A percentile compares a stretch with the other conserved stretches of the same genome.
Conservation (phyloP, 1,140 invertebrate species). For the Drosophila saltans region DNA sequence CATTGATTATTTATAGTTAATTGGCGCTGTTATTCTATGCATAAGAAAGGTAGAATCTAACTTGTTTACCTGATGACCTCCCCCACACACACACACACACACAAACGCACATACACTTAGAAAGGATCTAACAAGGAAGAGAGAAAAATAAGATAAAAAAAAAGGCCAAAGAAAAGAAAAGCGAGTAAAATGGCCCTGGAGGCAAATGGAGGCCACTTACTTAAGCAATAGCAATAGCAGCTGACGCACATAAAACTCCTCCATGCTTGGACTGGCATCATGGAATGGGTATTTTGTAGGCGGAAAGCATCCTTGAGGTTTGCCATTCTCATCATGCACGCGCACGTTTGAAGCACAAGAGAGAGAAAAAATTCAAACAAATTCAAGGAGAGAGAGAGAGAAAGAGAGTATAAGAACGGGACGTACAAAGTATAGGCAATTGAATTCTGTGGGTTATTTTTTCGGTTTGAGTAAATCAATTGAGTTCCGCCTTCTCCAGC, state of each 20-base stretch:
- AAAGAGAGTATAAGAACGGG: constrained; percentile 5
- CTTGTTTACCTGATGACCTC: constrained; percentile 37
- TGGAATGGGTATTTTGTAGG: neutral
- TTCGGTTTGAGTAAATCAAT: constrained; percentile 71
- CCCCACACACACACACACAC: constrained; percentile 16
- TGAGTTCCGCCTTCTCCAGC: constrained; percentile 28
- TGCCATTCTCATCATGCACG: constrained; percentile 49
- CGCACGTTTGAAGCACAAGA: constrained; percentile 32
- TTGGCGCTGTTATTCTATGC: constrained; percentile 42
- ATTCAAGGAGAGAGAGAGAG: neutral
- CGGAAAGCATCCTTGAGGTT: constrained; percentile 50
- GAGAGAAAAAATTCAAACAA: constrained; percentile 9
- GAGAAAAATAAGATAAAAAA: constrained; percentile 34
- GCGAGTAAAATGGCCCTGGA: constrained; percentile 11
- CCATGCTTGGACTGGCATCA: constrained; percentile 19
- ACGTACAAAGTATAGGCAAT: constrained; percentile 39
- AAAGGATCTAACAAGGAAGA: constrained; percentile 7
- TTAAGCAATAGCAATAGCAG: constrained; percentile 42
- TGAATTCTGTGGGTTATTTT: constrained; percentile 45
- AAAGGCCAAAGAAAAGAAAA: constrained; percentile 21
- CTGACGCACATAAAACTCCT: constrained; percentile 65
- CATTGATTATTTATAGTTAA: constrained; percentile 65
- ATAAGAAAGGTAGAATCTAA: constrained; percentile 24
- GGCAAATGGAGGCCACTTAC: constrained; percentile 51
- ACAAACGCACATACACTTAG: neutral